These are phyloP conservation scores for Dryobotodes eremita DNA, from an alignment of 2,888 invertebrate genomes.

Conservation along the genomic window DNA sequence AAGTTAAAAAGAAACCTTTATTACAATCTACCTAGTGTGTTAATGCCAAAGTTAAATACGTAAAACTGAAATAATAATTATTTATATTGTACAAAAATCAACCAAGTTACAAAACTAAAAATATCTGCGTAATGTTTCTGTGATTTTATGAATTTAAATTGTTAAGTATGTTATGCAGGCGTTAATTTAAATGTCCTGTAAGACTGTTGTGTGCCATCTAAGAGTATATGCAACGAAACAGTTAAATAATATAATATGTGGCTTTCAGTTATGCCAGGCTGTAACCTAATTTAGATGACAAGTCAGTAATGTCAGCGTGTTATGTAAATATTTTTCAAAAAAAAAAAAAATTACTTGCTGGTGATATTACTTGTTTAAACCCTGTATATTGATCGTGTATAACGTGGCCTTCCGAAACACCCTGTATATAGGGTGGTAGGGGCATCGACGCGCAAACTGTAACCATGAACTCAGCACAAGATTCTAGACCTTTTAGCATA, in stretches of 20 bases:
- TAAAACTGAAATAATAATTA: not conserved
- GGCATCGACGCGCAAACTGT: not conserved
- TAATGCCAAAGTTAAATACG: conserved; percentile 23
- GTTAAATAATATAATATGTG: conserved; percentile 27
- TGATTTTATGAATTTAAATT: conserved; percentile 65
- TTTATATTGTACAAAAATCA: conserved; percentile 30
- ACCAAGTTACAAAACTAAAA: conserved; percentile 55
- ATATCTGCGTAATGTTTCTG: conserved; percentile 58
- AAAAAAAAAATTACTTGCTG: no score
- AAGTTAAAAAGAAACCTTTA: not conserved
- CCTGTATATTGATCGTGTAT: not conserved
- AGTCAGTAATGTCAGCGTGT: not conserved
- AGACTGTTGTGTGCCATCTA: conserved; percentile 66
- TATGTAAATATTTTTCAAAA: no score
- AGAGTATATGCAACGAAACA: conserved; percentile 33
- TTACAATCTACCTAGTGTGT: not conserved
- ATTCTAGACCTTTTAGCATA: not conserved
- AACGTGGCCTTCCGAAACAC: not conserved
- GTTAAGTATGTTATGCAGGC: conserved; percentile 53
- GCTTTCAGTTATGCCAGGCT: conserved; percentile 7
- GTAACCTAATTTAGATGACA: conserved; percentile 14
- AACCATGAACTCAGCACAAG: not conserved
- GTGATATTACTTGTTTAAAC: not conserved
- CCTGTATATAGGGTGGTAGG: not conserved
- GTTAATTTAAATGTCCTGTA: conserved; percentile 41